phyloP scores from a whole-genome alignment of 2,797 vertebrate species.

The Parotocinclus haroldoi region DNA sequence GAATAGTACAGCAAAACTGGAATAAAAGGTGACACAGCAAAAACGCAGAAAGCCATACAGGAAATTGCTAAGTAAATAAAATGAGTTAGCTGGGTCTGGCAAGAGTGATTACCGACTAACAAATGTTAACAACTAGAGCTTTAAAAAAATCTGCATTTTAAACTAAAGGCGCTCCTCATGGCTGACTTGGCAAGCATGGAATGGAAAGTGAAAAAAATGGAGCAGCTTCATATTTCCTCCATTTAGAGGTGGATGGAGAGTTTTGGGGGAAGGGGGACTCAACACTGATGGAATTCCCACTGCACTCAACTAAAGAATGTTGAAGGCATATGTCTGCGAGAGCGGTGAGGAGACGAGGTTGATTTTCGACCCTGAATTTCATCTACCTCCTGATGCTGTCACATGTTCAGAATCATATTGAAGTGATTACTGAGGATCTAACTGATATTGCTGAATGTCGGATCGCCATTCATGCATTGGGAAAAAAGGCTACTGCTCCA shows the following conservation, averaged over 20 bases:
- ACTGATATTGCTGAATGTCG: constrained; percentile 43
- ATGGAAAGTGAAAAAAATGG: constrained; percentile 53
- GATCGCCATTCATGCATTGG: constrained; percentile 46
- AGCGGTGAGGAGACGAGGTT: constrained; percentile 18
- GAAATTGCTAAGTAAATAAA: background rate
- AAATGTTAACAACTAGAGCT: background rate
- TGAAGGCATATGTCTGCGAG: constrained; percentile 60
- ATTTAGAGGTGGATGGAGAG: constrained; percentile 34
- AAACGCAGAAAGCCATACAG: background rate
- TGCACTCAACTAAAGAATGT: constrained; percentile 65
- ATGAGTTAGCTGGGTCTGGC: background rate
- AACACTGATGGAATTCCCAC: constrained; percentile 70
- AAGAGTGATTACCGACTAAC: background rate
- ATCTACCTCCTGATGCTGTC: constrained; percentile 55
- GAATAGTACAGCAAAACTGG: background rate
- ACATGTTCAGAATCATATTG: constrained; percentile 53
- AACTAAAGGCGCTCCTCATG: constrained; percentile 14
- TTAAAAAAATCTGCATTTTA: background rate
- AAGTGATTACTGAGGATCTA: constrained; percentile 42
- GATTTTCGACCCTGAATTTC: constrained; percentile 61
- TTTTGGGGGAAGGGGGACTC: constrained; percentile 39
- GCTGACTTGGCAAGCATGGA: constrained; percentile 50
- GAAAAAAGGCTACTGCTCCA: constrained; percentile 1
- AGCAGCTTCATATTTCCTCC: constrained; percentile 56
- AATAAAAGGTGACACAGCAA: background rate